A percentile compares a stretch with the other conserved stretches of the same genome.
Evolutionary conservation across 2,113 vertebrate genomes (phyloP).

Genomic region (Strix uralensis): DNA sequence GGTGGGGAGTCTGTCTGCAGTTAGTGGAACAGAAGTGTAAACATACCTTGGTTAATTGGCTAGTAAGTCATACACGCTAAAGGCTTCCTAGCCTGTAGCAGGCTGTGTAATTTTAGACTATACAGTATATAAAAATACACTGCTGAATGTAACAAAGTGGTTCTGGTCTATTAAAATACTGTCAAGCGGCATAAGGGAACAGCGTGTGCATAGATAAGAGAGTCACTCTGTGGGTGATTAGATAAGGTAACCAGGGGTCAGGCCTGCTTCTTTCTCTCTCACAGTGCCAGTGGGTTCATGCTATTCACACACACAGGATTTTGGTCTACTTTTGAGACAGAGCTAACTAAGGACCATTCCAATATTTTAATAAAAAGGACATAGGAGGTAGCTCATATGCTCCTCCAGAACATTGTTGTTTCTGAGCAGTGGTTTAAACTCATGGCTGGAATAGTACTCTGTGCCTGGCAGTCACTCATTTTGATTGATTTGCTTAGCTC

Average conservation of each 20-base stretch:
- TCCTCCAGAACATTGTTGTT: background rate
- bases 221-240: background rate
- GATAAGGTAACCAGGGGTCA: background rate
- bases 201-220: background rate
- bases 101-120: conserved; percentile 27
- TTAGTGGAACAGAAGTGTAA: conserved; percentile 26
- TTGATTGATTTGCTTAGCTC: background rate
- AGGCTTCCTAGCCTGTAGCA: background rate
- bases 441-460: background rate
- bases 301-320: background rate
- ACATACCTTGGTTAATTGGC: conserved; percentile 13
- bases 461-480: background rate
- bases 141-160: background rate
- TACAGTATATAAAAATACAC: conserved; percentile 23
- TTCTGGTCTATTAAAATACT: conserved; percentile 32
- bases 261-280: background rate
- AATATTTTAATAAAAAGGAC: background rate
- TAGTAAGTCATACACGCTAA: background rate
- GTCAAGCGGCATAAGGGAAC: conserved; percentile 13
- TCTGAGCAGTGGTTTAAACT: background rate
- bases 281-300: background rate
- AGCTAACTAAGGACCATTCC: background rate
- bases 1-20: background rate
- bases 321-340: background rate
- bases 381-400: background rate